A percentile compares a stretch with the other conserved stretches of the same genome.
Conservation (phyloP, 2,113 vertebrate genomes). For the Leptocoma aspasia region DNA sequence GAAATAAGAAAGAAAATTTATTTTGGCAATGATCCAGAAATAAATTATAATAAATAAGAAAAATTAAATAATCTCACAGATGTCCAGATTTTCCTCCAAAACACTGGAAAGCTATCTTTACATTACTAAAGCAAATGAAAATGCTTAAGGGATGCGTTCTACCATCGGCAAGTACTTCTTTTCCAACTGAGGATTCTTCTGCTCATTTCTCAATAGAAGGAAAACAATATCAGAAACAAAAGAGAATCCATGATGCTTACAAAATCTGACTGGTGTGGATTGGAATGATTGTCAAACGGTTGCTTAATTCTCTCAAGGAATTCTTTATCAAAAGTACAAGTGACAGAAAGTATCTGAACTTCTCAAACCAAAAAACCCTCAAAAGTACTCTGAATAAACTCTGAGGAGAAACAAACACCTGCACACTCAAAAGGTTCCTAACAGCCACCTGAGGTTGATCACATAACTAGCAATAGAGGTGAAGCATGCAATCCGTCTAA, state of each 20-base stretch:
- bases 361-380: neutral
- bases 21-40: neutral
- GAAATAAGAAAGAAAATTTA: neutral
- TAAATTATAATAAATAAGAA: neutral
- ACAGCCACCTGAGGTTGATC: neutral
- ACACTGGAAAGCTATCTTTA: neutral
- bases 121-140: neutral
- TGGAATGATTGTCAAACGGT: neutral
- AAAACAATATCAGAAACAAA: neutral
- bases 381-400: neutral
- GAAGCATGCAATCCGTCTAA: neutral
- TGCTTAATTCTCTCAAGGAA: neutral
- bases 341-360: neutral
- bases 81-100: neutral
- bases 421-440: neutral
- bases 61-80: neutral
- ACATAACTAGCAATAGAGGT: accelerated
- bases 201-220: neutral
- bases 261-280: neutral
- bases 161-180: neutral
- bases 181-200: neutral
- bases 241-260: neutral
- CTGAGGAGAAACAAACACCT: neutral
- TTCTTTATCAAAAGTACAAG: neutral
- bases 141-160: neutral